Conservation (phyloP, 2,888 invertebrate genomes). For the Tupiocoris notatus region DNA sequence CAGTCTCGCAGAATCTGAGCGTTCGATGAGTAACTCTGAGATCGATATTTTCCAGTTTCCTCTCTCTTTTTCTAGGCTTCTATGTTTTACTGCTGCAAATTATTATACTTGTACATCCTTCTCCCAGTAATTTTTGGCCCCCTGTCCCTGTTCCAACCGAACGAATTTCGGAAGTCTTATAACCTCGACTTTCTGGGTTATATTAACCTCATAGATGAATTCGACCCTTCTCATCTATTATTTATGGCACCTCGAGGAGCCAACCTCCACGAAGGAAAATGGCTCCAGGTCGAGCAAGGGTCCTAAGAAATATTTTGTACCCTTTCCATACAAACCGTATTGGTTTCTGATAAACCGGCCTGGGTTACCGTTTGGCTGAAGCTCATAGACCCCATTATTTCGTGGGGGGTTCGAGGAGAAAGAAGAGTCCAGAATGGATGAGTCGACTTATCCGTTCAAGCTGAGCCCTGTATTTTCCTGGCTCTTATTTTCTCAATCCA, state of each 20-base stretch:
- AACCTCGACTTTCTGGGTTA: background rate
- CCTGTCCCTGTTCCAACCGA: background rate
- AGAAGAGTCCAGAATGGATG: background rate
- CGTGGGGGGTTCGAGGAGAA: background rate
- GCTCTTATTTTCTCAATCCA: background rate
- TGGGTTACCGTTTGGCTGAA: background rate
- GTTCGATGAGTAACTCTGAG: too few species aligned
- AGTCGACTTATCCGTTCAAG: too few species aligned
- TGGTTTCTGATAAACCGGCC: background rate
- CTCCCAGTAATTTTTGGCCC: too few species aligned
- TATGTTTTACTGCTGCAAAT: too few species aligned
- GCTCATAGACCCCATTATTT: background rate
- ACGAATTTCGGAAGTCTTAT: background rate
- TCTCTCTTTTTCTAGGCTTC: too few species aligned
- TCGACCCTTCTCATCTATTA: background rate
- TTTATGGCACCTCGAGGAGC: background rate
- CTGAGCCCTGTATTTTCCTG: background rate
- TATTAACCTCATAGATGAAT: background rate
- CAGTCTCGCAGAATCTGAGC: too few species aligned
- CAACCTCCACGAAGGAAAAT: background rate
- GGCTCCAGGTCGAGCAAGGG: background rate
- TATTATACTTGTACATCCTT: too few species aligned
- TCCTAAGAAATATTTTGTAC: background rate
- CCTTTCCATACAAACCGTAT: background rate
- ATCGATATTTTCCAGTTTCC: too few species aligned